Evolutionary conservation across 2,797 vertebrate species (phyloP), one percentile per base, ranked within the genome.

Genomic region (Heliangelus exortis): DNA sequence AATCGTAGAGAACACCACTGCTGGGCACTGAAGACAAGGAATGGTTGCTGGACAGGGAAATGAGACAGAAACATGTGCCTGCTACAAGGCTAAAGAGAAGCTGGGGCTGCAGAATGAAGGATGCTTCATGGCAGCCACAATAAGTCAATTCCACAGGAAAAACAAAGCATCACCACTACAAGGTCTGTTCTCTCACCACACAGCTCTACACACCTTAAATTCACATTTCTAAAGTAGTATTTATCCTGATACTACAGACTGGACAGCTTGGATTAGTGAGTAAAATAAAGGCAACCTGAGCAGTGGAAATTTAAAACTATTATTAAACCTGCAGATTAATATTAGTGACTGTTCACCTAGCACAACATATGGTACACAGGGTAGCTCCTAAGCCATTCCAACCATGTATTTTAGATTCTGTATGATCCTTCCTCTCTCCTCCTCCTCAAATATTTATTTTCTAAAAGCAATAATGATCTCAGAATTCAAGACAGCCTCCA

Each of bases 401-500:
- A 84, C 4, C 29, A 67, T 18, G 19, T 71, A 76, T 93, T 94
- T 83, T 25, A 57, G 28, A 86, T 51, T 25, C 45, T n/a, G 9
- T 73, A 58, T 69, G 79, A 89, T 82, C 53, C 63, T 48, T 83
- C 39, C 21, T 84, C 47, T 77, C 68, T 50, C 69, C 58, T 84
- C 84, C 68, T 95, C 90, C 89, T 92, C 92, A 91, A 95, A 94
- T 96, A 95, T 97, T 96, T 97, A 94, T 94, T 94, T 96, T 91
- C 82, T 79, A 92, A 91, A 86, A 88, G 86, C 78, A 94, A 95
- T 94, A 93, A 96, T 82, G 90, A 94, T 87, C 87, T 93, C 90
- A 94, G 84, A 51, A 84, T 94, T 89, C 39, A 77, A 91, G 90
- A 62, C 75, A 94, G 89, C 79, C 83, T 79, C 80, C 6, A 6